Evolutionary conservation across 1,140 invertebrate species (phyloP), one percentile per base, ranked within the genome.

Genomic region (Apis florea): DNA sequence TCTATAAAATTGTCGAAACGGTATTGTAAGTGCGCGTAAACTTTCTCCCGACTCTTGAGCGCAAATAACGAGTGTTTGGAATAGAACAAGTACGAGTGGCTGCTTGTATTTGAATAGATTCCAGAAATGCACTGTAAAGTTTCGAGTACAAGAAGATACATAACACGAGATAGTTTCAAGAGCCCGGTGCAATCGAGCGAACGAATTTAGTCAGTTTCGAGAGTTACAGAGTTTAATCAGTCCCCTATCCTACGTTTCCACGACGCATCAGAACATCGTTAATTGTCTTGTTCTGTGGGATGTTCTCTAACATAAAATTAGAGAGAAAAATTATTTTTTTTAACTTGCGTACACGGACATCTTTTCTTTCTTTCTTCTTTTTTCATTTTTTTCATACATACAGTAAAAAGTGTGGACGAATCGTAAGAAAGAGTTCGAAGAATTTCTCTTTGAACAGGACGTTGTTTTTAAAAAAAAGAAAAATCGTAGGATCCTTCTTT

Each of bases 71-170:
- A 73, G 70, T 58, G 70, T 58, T 58, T 73, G 31, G 31, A 73
- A 47, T 47, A 47, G 54, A 11, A 31, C 31, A 61, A 61, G 19
- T 47, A 59, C 70, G 56, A 73, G 70, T 58, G 54, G 70, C 54
- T 73, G 70, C 21, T 73, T 73, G 31, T 47, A 56, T 73, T 73
- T 47, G 54, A 73, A 73, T 73, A 73, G 70, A 73, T 73, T 59
- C n/a, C 70, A 73, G 70, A 58, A 73, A 73, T 61, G 54, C 56
- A 47, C 31, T 24, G 56, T 49, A 73, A 73, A 73, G 70, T 61
- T 73, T 59, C 56, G 31, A 73, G 21, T 47, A 24, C 70, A 73
- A 73, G 70, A 73, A 73, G 56, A 73, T 73, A 73, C 70, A 73
- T 73, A 73, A 12, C 8, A 31, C 40, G 54, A 61, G 51, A 73